Conservation (phyloP, 1,140 invertebrate species). For the Ceratitis capitata region DNA sequence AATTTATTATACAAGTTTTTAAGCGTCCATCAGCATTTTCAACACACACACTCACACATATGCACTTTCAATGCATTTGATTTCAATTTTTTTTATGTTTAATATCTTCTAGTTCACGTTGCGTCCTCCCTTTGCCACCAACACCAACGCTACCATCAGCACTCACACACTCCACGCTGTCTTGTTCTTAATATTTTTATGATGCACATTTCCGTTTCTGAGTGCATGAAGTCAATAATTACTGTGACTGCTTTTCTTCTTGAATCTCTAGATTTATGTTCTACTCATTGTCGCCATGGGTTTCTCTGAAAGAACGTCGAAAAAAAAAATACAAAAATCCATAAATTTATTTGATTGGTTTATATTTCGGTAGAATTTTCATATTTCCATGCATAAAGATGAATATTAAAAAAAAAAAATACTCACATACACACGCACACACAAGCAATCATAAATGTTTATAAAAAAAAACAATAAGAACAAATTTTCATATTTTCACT, state of each 20-base stretch:
- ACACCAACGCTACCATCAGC: neutral
- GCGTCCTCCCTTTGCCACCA: neutral
- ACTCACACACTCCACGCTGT: neutral
- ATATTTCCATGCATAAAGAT: neutral
- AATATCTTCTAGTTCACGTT: neutral
- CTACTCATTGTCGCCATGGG: slow-evolving; percentile 33
- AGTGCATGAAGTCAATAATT: slow-evolving; percentile 5
- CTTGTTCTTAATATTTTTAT: slow-evolving; percentile 39
- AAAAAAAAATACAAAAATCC: no score
- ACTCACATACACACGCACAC: neutral
- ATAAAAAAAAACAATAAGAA: neutral
- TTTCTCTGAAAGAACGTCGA: no score
- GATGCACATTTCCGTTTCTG: slow-evolving; percentile 40
- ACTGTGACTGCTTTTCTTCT: slow-evolving; percentile 40
- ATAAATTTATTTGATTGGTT: slow-evolving; percentile 34
- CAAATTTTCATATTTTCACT: neutral
- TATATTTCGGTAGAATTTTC: slow-evolving; percentile 37
- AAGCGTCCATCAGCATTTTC: neutral
- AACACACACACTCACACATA: neutral
- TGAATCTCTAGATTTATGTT: slow-evolving; percentile 30
- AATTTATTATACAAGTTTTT: neutral
- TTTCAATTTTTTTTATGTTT: neutral
- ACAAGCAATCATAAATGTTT: neutral
- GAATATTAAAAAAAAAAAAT: neutral
- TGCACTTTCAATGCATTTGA: neutral